Percentiles rank a stretch among this genome's conserved stretches.
phyloP scores from a whole-genome alignment of 2,113 vertebrate genomes.

The Tupaia chinensis region DNA sequence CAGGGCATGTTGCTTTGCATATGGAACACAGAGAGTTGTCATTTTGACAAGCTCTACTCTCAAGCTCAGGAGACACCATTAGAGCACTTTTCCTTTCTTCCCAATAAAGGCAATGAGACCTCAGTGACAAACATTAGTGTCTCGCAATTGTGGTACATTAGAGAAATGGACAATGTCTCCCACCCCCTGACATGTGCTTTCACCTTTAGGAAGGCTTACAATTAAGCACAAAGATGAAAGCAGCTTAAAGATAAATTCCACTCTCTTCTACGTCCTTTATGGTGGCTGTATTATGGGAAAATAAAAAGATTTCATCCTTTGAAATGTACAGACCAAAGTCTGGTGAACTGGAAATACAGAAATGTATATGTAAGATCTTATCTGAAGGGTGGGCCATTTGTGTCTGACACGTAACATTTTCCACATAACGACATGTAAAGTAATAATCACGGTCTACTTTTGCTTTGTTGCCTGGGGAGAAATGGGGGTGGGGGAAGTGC shows the following conservation, averaged over 20 bases:
- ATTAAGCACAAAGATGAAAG: constrained; percentile 35
- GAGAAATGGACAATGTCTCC: neutral
- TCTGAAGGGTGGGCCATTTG: neutral
- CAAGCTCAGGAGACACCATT: neutral
- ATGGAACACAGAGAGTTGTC: neutral
- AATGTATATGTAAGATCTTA: neutral
- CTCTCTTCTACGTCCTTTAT: constrained; percentile 29
- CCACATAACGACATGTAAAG: neutral
- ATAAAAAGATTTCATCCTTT: neutral
- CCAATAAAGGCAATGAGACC: neutral
- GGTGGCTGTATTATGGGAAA: neutral
- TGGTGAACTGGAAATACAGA: constrained; percentile 37
- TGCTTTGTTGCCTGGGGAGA: neutral
- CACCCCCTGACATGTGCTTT: neutral
- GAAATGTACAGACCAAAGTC: constrained; percentile 14
- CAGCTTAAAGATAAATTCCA: neutral
- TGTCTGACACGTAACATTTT: constrained; percentile 6
- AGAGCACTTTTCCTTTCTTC: neutral
- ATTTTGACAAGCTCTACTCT: constrained; percentile 17
- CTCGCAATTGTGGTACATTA: neutral
- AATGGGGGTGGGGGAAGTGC: neutral
- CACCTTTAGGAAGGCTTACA: neutral
- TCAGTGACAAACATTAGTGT: neutral
- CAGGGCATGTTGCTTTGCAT: neutral
- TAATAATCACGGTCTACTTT: neutral